Evolutionary conservation across 1,140 invertebrate genomes (phyloP), one percentile per base, ranked within the genome.

Genomic region (Neuroterus valhalla): DNA sequence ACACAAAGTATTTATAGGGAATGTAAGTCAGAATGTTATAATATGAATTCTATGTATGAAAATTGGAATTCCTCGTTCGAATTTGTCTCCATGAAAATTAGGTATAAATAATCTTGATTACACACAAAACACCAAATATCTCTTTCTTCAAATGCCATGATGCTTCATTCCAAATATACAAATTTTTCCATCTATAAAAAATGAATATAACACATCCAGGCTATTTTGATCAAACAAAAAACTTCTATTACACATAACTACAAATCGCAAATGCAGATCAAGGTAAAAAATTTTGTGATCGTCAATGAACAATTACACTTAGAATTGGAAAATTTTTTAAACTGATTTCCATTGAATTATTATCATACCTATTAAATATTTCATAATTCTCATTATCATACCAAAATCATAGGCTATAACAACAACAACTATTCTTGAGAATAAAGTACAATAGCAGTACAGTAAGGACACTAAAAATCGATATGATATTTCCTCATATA

Each of bases 111-210:
- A 76, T 75, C 70, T 31, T 44, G 52, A 69, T 72, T 70, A 75
- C 38, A 72, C 67, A 70, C 72, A 75, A 74, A 72, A 74, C 71
- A 52, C 52, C 72, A 69, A 72, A 66, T 55, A 75, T 66, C 79
- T 76, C 71, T 82, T 78, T 31, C 10, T 38, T 38, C 31, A 80
- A 72, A 79, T 76, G 73, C 77, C 84, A 85, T 79, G 81, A 87
- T 86, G 81, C 81, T 82, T 79, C 86, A 88, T 88, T 87, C 86
- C 85, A 82, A 81, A 84, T 77, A 74, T 72, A 82, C 71, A 80
- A 81, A 50, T 75, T 50, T 48, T 15, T 75, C 72, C 68, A 71
- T 74, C 62, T 69, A 70, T 67, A 75, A 68, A 17, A 68, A 77
- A 76, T 38, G 4, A 38, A 77, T 76, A 77, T 78, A 71, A 70